Conservation (phyloP, 2,797 vertebrate species). For the Bothrops alternatus region DNA sequence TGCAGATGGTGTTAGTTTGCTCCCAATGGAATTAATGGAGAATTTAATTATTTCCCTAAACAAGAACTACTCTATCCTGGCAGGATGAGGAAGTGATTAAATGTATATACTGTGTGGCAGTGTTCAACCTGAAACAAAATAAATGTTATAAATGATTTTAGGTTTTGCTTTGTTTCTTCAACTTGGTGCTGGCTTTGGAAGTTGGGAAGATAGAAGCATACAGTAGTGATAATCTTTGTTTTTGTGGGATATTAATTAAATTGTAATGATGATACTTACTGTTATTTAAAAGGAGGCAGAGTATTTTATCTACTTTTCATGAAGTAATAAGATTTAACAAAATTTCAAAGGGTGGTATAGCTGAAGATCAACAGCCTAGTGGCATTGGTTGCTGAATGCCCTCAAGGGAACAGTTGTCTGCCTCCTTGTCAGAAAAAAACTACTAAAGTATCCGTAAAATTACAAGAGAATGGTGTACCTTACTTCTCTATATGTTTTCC, state of each 20-base stretch:
- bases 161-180: background rate
- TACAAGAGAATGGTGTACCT: background rate
- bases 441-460: background rate
- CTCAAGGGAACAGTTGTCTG: background rate
- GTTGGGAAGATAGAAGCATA: background rate
- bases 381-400: background rate
- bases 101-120: background rate
- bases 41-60: background rate
- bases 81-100: background rate
- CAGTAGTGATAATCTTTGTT: background rate
- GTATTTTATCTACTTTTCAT: background rate
- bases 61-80: background rate
- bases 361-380: background rate
- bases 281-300: background rate
- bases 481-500: background rate
- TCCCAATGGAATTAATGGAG: background rate
- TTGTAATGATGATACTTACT: background rate
- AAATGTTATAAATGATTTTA: background rate
- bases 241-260: background rate
- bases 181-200: background rate
- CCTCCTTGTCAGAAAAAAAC: background rate
- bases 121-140: background rate
- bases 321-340: background rate
- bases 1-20: background rate
- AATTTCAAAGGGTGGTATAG: background rate